Percentiles rank a stretch among this genome's conserved stretches.
These are phyloP conservation scores for Rhineura floridana DNA, from an alignment of 2,113 vertebrate species.

Conservation along the genomic window DNA sequence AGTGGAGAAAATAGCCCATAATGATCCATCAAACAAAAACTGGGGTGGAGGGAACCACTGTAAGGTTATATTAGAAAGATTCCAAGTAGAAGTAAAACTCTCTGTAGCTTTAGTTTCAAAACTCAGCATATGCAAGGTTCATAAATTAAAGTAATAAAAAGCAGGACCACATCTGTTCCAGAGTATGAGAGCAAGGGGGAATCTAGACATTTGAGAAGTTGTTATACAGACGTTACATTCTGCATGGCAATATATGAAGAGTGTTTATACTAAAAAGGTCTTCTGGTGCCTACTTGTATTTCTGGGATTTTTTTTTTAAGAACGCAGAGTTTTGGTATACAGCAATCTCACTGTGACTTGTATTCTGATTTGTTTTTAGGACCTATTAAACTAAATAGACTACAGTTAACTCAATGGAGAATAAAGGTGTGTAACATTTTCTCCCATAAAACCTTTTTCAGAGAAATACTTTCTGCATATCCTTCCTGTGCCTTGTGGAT, in stretches of 20 bases:
- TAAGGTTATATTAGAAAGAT: constrained; percentile 6
- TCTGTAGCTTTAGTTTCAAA: constrained; percentile 36
- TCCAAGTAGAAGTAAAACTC: constrained; percentile 23
- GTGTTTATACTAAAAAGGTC: constrained; percentile 52
- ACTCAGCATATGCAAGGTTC: constrained; percentile 50
- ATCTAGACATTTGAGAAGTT: constrained; percentile 62
- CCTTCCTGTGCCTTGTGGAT: neutral
- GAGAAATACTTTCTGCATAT: constrained; percentile 18
- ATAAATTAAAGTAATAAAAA: constrained; percentile 67
- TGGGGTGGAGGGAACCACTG: neutral
- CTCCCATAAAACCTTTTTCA: constrained; percentile 4
- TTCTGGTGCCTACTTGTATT: constrained; percentile 48
- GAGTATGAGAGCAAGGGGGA: constrained; percentile 36
- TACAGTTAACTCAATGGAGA: constrained; percentile 16
- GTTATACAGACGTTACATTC: constrained; percentile 42
- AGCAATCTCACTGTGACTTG: neutral
- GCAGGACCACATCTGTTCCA: constrained; percentile 66
- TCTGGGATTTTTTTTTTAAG: constrained; percentile 41
- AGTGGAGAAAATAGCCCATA: constrained; percentile 24
- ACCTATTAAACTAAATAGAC: constrained; percentile 34
- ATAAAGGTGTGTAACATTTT: neutral
- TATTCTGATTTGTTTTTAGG: constrained; percentile 40
- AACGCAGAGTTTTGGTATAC: neutral
- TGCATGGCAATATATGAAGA: constrained; percentile 47
- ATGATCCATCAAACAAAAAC: neutral